Conservation (phyloP, 2,113 vertebrate species). For the Podarcis muralis region DNA sequence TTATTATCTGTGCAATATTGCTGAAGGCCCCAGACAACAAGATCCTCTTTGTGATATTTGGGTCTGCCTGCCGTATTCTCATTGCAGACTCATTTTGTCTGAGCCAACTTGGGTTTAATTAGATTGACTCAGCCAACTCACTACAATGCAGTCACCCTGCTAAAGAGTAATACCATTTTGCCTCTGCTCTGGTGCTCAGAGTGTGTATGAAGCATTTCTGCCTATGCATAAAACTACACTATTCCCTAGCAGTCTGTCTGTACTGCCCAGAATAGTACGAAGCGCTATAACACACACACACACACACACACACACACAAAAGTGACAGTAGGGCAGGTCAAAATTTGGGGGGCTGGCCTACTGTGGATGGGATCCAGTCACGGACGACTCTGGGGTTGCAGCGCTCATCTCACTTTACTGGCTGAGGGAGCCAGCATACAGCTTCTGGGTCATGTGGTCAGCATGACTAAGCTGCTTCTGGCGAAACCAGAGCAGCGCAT, state of each 20-base stretch:
- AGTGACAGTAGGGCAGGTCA: not conserved
- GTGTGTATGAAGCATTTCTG: not conserved
- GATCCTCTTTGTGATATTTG: constrained; percentile 5
- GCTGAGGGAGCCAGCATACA: too few relatives aligned
- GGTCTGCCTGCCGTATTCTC: not conserved
- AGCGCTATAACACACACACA: not conserved
- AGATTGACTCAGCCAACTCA: not conserved
- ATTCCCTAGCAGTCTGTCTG: not conserved
- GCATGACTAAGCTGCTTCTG: too few relatives aligned
- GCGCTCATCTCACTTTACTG: too few relatives aligned
- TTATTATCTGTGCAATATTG: not conserved
- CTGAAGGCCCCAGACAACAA: not conserved
- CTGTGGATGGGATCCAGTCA: too few relatives aligned
- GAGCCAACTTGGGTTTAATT: not conserved
- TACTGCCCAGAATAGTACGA: not conserved
- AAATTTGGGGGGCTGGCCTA: too few relatives aligned
- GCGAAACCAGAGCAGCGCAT: too few relatives aligned
- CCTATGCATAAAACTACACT: not conserved
- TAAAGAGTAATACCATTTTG: not conserved
- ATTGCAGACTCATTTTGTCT: not conserved
- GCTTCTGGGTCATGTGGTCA: too few relatives aligned
- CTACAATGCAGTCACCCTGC: not conserved
- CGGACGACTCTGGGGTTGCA: too few relatives aligned
- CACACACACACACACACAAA: too few relatives aligned
- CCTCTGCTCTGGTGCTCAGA: not conserved